phyloP scores from a whole-genome alignment of 2,797 vertebrate species.

The Tolypeutes matacus region DNA sequence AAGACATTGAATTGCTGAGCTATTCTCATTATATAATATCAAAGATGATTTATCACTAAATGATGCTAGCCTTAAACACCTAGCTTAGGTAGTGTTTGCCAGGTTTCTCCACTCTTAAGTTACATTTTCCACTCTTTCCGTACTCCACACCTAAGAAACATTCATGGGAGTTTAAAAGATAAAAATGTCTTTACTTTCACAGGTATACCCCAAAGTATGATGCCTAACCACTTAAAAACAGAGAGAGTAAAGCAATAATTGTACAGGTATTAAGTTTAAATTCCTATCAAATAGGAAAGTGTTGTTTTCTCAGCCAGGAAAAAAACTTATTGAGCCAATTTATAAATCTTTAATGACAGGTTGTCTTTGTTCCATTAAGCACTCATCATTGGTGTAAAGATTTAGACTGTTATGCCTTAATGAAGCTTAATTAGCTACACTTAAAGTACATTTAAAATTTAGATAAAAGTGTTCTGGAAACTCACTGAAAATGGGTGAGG shows the following conservation, averaged over 20 bases:
- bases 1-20: background rate
- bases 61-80: background rate
- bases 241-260: background rate
- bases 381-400: background rate
- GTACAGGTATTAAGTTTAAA: background rate
- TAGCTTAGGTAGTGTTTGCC: background rate
- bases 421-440: background rate
- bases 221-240: background rate
- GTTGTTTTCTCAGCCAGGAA: background rate
- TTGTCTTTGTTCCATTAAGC: constrained; percentile 34
- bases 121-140: accelerated
- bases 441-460: constrained; percentile 24
- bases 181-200: background rate
- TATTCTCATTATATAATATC: background rate
- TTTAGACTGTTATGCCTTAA: background rate
- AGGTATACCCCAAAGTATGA: background rate
- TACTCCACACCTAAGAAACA: background rate
- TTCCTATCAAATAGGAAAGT: background rate
- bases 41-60: background rate
- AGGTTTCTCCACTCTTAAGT: background rate
- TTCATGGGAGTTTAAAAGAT: background rate
- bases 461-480: constrained; percentile 52
- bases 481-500: constrained; percentile 3
- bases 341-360: background rate
- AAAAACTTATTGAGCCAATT: background rate